phyloP scores from a whole-genome alignment of 2,113 vertebrate species.

The Notiomystis cincta region DNA sequence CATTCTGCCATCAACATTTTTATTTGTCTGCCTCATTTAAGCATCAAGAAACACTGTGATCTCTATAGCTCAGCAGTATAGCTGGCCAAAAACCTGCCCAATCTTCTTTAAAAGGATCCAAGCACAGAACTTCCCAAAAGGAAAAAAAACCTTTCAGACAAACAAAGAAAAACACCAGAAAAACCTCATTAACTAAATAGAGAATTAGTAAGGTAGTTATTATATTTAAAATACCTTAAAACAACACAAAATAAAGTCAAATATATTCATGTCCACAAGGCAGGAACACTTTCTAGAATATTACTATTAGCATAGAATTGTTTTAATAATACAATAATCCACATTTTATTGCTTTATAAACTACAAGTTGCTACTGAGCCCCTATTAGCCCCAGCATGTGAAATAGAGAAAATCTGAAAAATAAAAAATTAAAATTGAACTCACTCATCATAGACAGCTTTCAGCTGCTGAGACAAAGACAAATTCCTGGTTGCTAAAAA shows the following conservation, averaged over 20 bases:
- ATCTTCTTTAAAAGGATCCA: background rate
- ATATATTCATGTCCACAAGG: background rate
- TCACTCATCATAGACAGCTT: slow-evolving; percentile 88
- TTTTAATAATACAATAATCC: background rate
- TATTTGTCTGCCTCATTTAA: background rate
- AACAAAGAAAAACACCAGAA: background rate
- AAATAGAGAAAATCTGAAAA: background rate
- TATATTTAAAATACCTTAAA: background rate
- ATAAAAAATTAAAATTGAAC: slow-evolving; percentile 24
- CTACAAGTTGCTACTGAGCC: background rate
- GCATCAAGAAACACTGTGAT: background rate
- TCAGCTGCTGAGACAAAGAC: slow-evolving; percentile 86
- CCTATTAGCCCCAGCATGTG: background rate
- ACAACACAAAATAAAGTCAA: background rate
- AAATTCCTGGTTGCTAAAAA: slow-evolving; percentile 82
- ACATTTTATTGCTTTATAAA: background rate
- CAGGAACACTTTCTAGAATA: background rate
- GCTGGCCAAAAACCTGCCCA: background rate
- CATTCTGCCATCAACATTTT: background rate
- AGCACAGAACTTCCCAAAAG: background rate
- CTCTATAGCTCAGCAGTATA: background rate
- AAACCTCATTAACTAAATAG: background rate
- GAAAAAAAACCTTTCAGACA: background rate
- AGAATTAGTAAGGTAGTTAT: background rate
- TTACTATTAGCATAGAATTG: background rate